phyloP scores from a whole-genome alignment of 2,113 vertebrate species.

The Mixornis gularis region DNA sequence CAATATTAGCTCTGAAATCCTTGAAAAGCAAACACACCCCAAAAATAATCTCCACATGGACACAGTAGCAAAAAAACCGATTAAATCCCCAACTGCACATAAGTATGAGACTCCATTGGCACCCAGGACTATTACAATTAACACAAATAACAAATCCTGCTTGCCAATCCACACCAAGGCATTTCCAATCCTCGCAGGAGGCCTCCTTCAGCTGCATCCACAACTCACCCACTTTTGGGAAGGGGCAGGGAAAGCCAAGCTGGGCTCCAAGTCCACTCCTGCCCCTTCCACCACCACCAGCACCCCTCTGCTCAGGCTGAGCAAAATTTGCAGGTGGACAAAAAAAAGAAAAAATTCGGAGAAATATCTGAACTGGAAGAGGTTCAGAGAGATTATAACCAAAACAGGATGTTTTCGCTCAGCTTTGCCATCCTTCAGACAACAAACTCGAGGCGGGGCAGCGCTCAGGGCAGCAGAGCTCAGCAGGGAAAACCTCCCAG shows the following conservation, averaged over 20 bases:
- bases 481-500: background rate
- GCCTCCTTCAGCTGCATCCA: fast-evolving
- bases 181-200: fast-evolving
- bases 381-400: background rate
- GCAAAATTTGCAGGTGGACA: fast-evolving
- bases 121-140: fast-evolving
- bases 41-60: background rate
- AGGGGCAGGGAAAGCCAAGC: background rate
- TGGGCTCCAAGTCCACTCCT: background rate
- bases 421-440: background rate
- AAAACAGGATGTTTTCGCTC: conserved; percentile 60
- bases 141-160: background rate
- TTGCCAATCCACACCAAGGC: fast-evolving
- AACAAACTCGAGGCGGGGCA: fast-evolving
- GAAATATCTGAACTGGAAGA: background rate
- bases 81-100: fast-evolving
- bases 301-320: background rate
- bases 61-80: background rate
- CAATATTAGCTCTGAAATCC: background rate
- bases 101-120: fast-evolving
- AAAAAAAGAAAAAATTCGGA: background rate
- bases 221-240: background rate
- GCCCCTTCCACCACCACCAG: background rate
- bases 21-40: background rate
- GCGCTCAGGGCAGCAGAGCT: fast-evolving